phyloP scores from a whole-genome alignment of 2,888 invertebrate species.

The Koerneria pararmatus region DNA sequence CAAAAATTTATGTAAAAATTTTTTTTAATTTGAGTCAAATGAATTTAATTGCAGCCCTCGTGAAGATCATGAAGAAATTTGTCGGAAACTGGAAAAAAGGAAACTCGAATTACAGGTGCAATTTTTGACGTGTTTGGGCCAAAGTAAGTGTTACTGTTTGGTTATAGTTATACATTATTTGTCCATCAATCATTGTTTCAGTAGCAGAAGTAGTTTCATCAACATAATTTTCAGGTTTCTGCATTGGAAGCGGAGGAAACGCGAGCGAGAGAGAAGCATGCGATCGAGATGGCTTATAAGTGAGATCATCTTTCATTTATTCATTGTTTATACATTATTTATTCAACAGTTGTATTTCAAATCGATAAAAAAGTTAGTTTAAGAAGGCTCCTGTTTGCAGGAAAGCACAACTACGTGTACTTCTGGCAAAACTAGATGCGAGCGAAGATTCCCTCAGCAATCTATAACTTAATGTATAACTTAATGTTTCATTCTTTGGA shows the following conservation, averaged over 20 bases:
- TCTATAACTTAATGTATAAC: too few relatives aligned
- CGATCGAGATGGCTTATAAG: slow-evolving; percentile 9
- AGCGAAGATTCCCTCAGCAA: too few relatives aligned
- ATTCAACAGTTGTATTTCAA: background rate
- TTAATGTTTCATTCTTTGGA: too few relatives aligned
- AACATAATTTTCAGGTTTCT: slow-evolving; percentile 1
- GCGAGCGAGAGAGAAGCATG: slow-evolving; percentile 12
- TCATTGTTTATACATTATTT: background rate
- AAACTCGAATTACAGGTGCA: slow-evolving; percentile 12
- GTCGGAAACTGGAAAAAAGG: slow-evolving; percentile 10
- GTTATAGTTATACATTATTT: background rate
- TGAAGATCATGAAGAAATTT: slow-evolving; percentile 1
- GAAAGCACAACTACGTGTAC: too few relatives aligned
- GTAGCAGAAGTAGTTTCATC: background rate
- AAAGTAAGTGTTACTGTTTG: background rate
- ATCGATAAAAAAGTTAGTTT: background rate
- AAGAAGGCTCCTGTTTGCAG: too few relatives aligned
- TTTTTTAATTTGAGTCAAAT: too few relatives aligned
- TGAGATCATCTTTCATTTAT: background rate
- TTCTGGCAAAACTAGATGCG: too few relatives aligned
- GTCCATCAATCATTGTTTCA: background rate
- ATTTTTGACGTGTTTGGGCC: too few relatives aligned
- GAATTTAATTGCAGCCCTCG: background rate
- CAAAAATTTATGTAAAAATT: too few relatives aligned
- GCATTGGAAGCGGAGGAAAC: slow-evolving; percentile 9